phyloP scores from a whole-genome alignment of 2,888 invertebrate species.

The Lagria hirta region DNA sequence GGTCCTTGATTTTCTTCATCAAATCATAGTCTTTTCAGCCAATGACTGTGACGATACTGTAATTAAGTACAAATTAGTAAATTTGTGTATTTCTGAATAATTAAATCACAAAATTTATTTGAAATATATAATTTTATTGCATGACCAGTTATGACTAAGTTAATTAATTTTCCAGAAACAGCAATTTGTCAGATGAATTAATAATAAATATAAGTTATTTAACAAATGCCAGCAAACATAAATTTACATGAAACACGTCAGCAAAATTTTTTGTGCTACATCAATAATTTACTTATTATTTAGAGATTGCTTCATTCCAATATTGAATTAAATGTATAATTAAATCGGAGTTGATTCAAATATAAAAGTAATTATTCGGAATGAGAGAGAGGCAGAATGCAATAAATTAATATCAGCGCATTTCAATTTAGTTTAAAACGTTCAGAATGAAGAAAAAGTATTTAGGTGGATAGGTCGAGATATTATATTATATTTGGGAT shows the following conservation, averaged over 20 bases:
- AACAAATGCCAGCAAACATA: slow-evolving; percentile 12
- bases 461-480: slow-evolving; percentile 47
- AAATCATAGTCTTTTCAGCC: too few relatives aligned
- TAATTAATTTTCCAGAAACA: slow-evolving; percentile 39
- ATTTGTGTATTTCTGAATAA: slow-evolving; percentile 31
- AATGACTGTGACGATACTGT: slow-evolving; percentile 2
- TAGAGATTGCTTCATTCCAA: slow-evolving; percentile 7
- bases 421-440: slow-evolving; percentile 56
- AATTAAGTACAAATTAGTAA: slow-evolving; percentile 15
- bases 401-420: slow-evolving; percentile 53
- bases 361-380: slow-evolving; percentile 39
- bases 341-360: slow-evolving; percentile 23
- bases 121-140: slow-evolving; percentile 37
- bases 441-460: slow-evolving; percentile 53
- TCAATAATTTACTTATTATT: slow-evolving; percentile 6
- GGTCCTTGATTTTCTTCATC: too few relatives aligned
- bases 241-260: slow-evolving; percentile 9
- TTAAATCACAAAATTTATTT: slow-evolving; percentile 36
- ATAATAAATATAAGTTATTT: slow-evolving; percentile 28
- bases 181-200: slow-evolving; percentile 31
- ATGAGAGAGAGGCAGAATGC: slow-evolving; percentile 36
- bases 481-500: slow-evolving; percentile 51
- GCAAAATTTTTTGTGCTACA: slow-evolving; percentile 6
- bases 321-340: slow-evolving; percentile 25
- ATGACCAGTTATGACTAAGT: slow-evolving; percentile 36